Conservation (phyloP, 1,140 invertebrate species). For the Potamilus streckersoni region DNA sequence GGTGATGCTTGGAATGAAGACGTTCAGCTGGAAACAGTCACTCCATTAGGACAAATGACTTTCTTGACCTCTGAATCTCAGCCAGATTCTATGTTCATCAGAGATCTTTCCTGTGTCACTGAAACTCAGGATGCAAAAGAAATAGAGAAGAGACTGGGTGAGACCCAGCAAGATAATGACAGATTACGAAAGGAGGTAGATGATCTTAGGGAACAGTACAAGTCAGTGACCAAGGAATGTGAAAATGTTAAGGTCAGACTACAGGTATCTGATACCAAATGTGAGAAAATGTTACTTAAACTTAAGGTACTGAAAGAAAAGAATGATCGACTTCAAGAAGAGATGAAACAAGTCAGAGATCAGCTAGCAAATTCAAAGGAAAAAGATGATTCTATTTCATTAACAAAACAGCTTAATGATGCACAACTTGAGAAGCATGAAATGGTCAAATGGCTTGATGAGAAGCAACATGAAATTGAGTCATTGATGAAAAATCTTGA, state of each 20-base stretch:
- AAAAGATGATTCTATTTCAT: not conserved
- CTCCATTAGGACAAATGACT: no score
- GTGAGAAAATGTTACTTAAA: slow-evolving; percentile 63
- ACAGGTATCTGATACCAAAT: slow-evolving; percentile 53
- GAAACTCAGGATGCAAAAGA: no score
- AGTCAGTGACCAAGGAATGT: not conserved
- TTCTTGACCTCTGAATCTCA: no score
- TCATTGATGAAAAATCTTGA: no score
- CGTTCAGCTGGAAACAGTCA: no score
- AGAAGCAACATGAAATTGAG: not conserved
- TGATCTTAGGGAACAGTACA: slow-evolving; percentile 4
- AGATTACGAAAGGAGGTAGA: not conserved
- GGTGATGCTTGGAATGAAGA: no score
- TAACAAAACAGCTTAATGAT: no score
- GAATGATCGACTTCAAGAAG: slow-evolving; percentile 42
- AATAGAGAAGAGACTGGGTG: not conserved
- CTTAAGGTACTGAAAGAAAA: slow-evolving; percentile 64
- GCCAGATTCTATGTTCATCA: no score
- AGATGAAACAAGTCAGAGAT: slow-evolving; percentile 10
- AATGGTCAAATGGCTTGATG: not conserved
- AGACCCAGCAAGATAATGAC: not conserved
- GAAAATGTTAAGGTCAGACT: slow-evolving; percentile 41
- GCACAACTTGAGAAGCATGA: not conserved
- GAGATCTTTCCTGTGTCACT: no score
- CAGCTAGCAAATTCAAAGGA: slow-evolving; percentile 8